These are phyloP conservation scores for Prunella fulvescens DNA, from an alignment of 2,113 vertebrate genomes.

Conservation along the genomic window DNA sequence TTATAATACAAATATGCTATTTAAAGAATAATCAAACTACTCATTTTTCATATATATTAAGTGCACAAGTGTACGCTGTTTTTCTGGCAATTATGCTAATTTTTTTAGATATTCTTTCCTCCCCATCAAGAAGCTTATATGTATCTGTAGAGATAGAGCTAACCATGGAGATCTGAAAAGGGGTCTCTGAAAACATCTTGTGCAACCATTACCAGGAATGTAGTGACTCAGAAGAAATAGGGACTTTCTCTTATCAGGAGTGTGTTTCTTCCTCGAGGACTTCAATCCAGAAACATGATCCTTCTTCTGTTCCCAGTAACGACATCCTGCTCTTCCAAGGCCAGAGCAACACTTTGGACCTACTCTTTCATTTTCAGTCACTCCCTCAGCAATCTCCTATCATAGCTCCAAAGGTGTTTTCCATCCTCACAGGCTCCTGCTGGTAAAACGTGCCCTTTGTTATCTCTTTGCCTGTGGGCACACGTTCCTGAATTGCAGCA, in stretches of 20 bases:
- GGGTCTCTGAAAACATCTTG: constrained; percentile 36
- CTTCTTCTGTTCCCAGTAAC: background rate
- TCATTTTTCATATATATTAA: background rate
- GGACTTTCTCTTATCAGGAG: constrained; percentile 18
- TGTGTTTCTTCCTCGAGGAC: background rate
- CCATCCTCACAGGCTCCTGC: background rate
- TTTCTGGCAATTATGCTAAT: background rate
- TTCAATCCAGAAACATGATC: background rate
- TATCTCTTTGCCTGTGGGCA: background rate
- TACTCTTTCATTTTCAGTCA: background rate
- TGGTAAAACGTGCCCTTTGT: background rate
- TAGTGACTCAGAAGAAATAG: constrained; percentile 48
- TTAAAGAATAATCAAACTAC: background rate
- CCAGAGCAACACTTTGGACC: background rate
- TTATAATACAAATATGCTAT: background rate
- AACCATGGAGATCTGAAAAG: background rate
- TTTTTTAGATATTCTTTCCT: background rate
- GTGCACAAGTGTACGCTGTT: background rate
- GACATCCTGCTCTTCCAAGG: background rate
- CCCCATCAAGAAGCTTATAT: too few species aligned
- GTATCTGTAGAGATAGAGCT: background rate
- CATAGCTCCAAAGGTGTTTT: background rate
- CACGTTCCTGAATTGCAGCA: background rate
- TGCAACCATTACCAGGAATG: constrained; percentile 16
- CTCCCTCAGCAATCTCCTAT: background rate